These are phyloP conservation scores for Diabrotica virgifera DNA, from an alignment of 1,140 invertebrate species.

Conservation along the genomic window DNA sequence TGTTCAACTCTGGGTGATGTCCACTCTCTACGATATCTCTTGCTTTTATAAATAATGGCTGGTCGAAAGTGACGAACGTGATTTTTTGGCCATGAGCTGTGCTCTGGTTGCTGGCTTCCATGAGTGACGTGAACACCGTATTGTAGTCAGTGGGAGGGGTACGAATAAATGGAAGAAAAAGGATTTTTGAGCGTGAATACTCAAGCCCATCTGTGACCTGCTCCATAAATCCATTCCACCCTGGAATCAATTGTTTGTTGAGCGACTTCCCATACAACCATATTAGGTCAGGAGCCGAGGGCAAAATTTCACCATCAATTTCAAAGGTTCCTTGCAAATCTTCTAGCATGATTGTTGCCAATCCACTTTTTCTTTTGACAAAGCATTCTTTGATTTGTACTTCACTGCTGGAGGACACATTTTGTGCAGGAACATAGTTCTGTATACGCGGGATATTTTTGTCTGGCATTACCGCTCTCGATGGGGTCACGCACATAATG, in stretches of 20 bases:
- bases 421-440: not conserved
- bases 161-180: conserved; percentile 34
- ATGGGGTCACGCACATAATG: too few species aligned
- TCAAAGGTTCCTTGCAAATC: conserved; percentile 5
- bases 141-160: conserved; percentile 24
- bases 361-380: not conserved
- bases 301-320: not conserved
- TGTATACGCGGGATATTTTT: too few species aligned
- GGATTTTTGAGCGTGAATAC: conserved; percentile 22
- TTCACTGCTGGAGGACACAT: not conserved
- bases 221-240: conserved; percentile 38
- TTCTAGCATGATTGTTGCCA: conserved; percentile 16
- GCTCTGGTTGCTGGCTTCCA: not conserved
- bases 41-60: conserved; percentile 23
- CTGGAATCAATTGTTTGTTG: conserved; percentile 21
- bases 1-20: conserved; percentile 10
- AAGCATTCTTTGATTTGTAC: not conserved
- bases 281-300: conserved; percentile 14
- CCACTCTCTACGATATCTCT: conserved; percentile 28
- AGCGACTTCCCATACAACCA: conserved; percentile 30
- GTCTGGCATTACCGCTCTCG: too few species aligned
- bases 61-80: conserved; percentile 13
- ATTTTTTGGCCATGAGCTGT: conserved; percentile 27
- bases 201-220: conserved; percentile 13
- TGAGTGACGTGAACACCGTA: not conserved